Evolutionary conservation across 1,140 invertebrate genomes (phyloP).

Genomic region (Oscheius sp.): DNA sequence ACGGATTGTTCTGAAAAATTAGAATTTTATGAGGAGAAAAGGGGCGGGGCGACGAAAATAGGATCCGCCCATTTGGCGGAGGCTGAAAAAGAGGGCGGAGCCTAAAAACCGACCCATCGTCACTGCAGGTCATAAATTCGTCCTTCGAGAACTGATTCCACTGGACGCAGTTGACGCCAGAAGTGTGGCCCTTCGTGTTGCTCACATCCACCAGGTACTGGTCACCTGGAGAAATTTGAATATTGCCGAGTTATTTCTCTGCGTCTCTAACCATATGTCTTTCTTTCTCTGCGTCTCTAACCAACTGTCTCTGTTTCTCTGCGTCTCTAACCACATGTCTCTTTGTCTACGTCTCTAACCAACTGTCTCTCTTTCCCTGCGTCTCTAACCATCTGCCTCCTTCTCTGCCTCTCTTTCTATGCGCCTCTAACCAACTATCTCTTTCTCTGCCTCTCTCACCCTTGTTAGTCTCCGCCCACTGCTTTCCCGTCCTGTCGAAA

Average conservation of each 20-base stretch:
- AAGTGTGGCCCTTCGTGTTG: constrained; percentile 90
- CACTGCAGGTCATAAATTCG: constrained; percentile 89
- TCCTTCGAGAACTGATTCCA: constrained; percentile 89
- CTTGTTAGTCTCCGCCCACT: constrained; percentile 89
- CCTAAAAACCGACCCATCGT: constrained; percentile 72
- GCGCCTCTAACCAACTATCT: not conserved
- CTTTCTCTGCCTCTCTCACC: not conserved
- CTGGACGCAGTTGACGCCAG: constrained; percentile 80
- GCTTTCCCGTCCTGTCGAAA: constrained; percentile 90
- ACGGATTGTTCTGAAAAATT: constrained; percentile 73
- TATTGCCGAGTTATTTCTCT: not conserved
- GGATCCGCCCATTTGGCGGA: too few species aligned
- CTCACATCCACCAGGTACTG: constrained; percentile 93
- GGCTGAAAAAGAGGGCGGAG: constrained; percentile 19
- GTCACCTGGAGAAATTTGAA: constrained; percentile 69
- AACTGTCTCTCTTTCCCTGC: too few species aligned
- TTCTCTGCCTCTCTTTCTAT: too few species aligned
- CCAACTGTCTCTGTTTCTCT: too few species aligned
- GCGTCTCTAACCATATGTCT: too few species aligned
- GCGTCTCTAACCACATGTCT: too few species aligned
- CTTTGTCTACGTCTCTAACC: too few species aligned
- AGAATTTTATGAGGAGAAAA: too few species aligned
- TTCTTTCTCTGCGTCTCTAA: too few species aligned
- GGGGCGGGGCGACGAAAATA: too few species aligned
- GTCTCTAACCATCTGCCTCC: too few species aligned